A percentile compares a stretch with the other conserved stretches of the same genome.
Evolutionary conservation across 2,888 invertebrate genomes (phyloP).

Genomic region (Macrophya annulata): DNA sequence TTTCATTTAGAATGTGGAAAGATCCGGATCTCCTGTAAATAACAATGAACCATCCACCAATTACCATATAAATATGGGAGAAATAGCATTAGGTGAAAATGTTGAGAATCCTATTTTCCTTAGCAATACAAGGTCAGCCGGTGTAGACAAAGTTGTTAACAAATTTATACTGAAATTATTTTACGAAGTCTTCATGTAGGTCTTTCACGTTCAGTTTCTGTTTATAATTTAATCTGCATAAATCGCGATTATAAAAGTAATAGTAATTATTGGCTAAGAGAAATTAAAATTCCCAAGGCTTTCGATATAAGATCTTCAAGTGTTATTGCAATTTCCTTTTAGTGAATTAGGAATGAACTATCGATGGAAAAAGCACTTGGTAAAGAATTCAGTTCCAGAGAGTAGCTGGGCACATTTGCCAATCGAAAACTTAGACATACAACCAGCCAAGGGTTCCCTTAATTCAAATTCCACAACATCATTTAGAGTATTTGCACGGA

Average conservation of each 20-base stretch:
- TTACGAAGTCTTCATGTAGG: too few relatives aligned
- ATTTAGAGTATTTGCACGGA: constrained; percentile 70
- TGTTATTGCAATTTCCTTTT: constrained; percentile 37
- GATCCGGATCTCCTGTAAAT: background rate
- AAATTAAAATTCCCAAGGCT: background rate
- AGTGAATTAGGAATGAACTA: constrained; percentile 69
- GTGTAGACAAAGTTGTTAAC: background rate
- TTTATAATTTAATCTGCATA: background rate
- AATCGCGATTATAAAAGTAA: too few relatives aligned
- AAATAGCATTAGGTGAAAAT: constrained; percentile 49
- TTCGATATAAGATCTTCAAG: background rate
- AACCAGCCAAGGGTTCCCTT: constrained; percentile 69
- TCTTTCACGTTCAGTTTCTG: too few relatives aligned
- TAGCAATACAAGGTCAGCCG: constrained; percentile 65
- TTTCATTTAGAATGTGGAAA: constrained; percentile 12
- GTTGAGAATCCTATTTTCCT: constrained; percentile 58
- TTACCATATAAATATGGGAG: constrained; percentile 57
- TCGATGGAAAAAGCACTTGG: constrained; percentile 70
- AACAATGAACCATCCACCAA: background rate
- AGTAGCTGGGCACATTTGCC: constrained; percentile 64
- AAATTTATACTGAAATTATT: background rate
- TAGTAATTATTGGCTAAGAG: too few relatives aligned
- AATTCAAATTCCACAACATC: constrained; percentile 68
- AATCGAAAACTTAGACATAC: constrained; percentile 68
- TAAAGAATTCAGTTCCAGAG: constrained; percentile 37